These are phyloP conservation scores for Anoplopoma fimbria DNA, from an alignment of 2,113 vertebrate genomes.

Conservation along the genomic window DNA sequence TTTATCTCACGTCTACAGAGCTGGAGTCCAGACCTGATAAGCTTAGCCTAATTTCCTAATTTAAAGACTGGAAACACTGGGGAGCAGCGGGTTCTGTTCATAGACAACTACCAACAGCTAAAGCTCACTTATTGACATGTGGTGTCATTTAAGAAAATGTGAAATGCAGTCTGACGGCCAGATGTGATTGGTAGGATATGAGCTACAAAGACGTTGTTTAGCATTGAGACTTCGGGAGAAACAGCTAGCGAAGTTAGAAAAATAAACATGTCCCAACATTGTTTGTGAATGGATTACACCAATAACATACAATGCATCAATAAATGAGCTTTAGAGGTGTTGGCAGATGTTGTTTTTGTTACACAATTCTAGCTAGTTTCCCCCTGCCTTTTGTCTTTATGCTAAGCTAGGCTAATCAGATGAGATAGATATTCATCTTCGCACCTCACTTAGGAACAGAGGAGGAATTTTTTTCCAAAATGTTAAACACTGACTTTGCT, in stretches of 20 bases:
- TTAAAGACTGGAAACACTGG: not conserved
- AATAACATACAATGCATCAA: too few relatives aligned
- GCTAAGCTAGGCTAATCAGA: not conserved
- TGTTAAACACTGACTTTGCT: slow-evolving; percentile 2
- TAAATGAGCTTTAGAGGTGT: not conserved
- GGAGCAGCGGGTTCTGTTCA: not conserved
- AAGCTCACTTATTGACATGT: not conserved
- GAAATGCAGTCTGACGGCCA: not conserved
- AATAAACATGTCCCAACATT: not conserved
- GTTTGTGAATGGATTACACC: not conserved
- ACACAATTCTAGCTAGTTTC: not conserved
- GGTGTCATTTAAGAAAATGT: not conserved
- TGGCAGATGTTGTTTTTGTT: not conserved
- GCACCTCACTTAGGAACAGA: not conserved
- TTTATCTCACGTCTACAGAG: not conserved
- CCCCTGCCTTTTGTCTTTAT: not conserved
- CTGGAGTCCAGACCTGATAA: not conserved
- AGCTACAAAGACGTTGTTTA: not conserved
- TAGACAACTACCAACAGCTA: not conserved
- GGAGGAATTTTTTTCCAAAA: not conserved
- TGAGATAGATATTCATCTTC: not conserved
- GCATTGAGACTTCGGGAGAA: not conserved
- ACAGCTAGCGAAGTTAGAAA: not conserved
- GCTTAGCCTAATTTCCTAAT: not conserved
- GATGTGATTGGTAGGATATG: not conserved